A percentile compares a stretch with the other conserved stretches of the same genome.
phyloP scores from a whole-genome alignment of 2,113 vertebrate species.

The Thamnaconus septentrionalis region DNA sequence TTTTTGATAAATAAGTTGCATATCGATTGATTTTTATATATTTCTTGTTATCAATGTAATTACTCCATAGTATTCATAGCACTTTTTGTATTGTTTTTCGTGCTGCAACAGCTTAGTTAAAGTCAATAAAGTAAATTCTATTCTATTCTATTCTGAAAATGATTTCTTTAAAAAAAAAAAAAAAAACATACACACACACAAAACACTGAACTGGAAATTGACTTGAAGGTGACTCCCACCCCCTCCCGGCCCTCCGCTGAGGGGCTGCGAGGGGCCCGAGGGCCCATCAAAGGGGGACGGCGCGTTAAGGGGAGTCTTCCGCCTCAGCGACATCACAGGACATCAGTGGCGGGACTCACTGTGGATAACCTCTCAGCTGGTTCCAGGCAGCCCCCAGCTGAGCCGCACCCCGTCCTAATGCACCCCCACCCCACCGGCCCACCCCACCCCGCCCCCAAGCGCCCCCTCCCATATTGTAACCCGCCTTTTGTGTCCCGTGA shows the following conservation, averaged over 20 bases:
- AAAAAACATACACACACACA: neutral
- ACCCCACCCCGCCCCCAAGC: too few species aligned
- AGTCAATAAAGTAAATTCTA: neutral
- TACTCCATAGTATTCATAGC: too few species aligned
- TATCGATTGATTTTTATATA: too few species aligned
- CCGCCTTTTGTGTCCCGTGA: constrained; percentile 67
- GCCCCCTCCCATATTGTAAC: constrained; percentile 65
- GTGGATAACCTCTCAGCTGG: constrained; percentile 72
- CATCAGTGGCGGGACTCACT: constrained; percentile 61
- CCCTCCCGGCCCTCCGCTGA: constrained; percentile 42
- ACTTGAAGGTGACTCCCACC: constrained; percentile 41
- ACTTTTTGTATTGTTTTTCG: too few species aligned
- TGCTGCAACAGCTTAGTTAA: too few species aligned
- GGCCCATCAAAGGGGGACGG: constrained; percentile 69
- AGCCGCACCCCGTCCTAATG: constrained; percentile 71
- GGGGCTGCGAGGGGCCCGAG: constrained; percentile 50
- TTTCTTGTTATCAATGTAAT: too few species aligned
- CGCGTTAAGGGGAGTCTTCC: constrained; percentile 75
- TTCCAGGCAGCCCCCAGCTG: constrained; percentile 71
- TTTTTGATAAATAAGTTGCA: too few species aligned
- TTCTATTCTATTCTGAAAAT: too few species aligned
- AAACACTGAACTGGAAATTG: constrained; percentile 18
- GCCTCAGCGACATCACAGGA: constrained; percentile 79
- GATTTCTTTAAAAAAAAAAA: neutral
- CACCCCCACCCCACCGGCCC: neutral